These are phyloP conservation scores for Akabosia matsudoensis DNA, from an alignment of 1,140 invertebrate species.

Conservation along the genomic window DNA sequence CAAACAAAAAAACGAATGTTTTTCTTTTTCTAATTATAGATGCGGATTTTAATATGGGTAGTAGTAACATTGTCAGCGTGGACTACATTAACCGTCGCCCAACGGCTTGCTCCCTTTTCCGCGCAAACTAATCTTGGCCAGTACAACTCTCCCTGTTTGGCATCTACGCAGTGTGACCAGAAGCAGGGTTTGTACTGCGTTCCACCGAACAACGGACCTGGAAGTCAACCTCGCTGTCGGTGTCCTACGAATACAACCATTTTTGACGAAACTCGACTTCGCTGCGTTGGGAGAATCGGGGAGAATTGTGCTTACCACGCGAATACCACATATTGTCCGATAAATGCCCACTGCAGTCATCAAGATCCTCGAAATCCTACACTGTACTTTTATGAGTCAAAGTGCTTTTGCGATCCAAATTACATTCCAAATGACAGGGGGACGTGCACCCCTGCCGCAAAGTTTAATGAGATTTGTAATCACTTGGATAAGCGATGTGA, in stretches of 20 bases:
- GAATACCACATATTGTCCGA: constrained; percentile 25
- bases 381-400: constrained; percentile 33
- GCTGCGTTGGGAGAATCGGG: constrained; percentile 28
- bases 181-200: constrained; percentile 26
- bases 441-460: constrained; percentile 23
- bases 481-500: constrained; percentile 26
- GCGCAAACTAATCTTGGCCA: background rate
- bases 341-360: constrained; percentile 28
- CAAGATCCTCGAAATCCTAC: constrained; percentile 31
- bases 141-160: background rate
- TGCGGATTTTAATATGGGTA: background rate
- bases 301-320: constrained; percentile 23
- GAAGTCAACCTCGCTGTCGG: constrained; percentile 14
- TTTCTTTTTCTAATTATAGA: background rate
- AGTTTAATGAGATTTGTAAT: constrained; percentile 19
- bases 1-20: background rate
- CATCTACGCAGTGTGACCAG: constrained; percentile 21
- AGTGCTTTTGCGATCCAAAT: constrained; percentile 31
- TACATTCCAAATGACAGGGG: constrained; percentile 17
- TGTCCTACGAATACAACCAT: constrained; percentile 35
- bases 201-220: background rate
- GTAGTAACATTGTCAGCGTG: background rate
- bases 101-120: background rate
- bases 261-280: constrained; percentile 15
- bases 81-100: background rate